Percentiles rank a stretch among this genome's conserved stretches.
Evolutionary conservation across 2,888 invertebrate species (phyloP).

Genomic region (Tipula helvola): DNA sequence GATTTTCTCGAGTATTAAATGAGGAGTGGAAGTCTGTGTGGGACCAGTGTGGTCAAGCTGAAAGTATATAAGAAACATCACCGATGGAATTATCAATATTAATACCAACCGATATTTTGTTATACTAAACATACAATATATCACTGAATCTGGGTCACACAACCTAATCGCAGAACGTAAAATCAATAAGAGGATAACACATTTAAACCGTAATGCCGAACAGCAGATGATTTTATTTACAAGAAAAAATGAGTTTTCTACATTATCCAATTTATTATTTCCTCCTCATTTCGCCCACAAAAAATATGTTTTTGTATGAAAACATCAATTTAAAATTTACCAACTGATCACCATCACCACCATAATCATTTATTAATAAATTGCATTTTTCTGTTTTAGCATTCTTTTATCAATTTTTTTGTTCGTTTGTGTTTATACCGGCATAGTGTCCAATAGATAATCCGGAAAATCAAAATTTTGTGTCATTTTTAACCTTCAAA

Average conservation of each 20-base stretch:
- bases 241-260: background rate
- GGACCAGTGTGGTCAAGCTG: no score
- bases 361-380: background rate
- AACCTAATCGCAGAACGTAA: background rate
- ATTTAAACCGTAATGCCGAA: background rate
- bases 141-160: background rate
- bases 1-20: no score
- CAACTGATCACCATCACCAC: background rate
- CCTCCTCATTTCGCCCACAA: background rate
- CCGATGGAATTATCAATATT: no score
- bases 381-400: background rate
- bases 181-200: background rate
- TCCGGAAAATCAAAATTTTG: no score
- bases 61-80: no score
- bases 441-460: no score
- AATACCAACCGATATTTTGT: no score
- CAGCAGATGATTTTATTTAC: background rate
- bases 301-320: background rate
- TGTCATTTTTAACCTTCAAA: background rate
- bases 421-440: background rate
- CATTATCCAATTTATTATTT: background rate
- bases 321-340: background rate
- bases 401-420: background rate
- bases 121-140: no score
- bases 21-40: no score